These are phyloP conservation scores for Cuculus canorus DNA, from an alignment of 2,797 vertebrate species.

Conservation along the genomic window DNA sequence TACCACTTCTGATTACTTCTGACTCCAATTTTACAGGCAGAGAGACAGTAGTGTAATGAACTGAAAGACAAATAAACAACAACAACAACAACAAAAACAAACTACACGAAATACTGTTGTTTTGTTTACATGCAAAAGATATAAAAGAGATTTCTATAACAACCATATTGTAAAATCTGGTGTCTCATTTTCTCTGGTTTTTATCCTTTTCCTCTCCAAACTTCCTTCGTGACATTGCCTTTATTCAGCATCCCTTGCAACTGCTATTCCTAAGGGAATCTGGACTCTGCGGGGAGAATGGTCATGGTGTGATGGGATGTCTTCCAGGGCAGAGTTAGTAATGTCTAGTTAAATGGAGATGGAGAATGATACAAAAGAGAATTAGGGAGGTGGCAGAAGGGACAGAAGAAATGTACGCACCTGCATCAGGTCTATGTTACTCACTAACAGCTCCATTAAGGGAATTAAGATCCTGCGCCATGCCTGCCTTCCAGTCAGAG, in stretches of 20 bases:
- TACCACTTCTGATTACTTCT: not conserved
- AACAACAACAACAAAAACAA: not conserved
- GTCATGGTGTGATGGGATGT: not conserved
- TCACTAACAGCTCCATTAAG: not conserved
- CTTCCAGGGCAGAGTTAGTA: not conserved
- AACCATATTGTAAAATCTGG: not conserved
- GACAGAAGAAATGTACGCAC: not conserved
- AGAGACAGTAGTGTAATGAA: not conserved
- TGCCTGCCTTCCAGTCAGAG: not conserved
- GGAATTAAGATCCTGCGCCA: not conserved
- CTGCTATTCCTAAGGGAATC: not conserved
- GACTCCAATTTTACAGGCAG: not conserved
- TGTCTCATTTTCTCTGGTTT: not conserved
- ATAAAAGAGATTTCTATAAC: not conserved
- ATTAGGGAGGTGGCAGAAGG: not conserved
- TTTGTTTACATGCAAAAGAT: not conserved
- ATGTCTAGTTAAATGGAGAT: not conserved
- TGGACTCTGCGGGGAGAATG: not conserved
- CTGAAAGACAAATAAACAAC: not conserved
- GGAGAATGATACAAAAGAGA: not conserved
- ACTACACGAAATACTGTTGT: not conserved
- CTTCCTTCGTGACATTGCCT: not conserved
- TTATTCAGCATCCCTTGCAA: not conserved
- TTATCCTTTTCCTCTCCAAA: not conserved
- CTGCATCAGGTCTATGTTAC: not conserved